Conservation (phyloP, 2,113 vertebrate genomes). For the Jacana jacana region DNA sequence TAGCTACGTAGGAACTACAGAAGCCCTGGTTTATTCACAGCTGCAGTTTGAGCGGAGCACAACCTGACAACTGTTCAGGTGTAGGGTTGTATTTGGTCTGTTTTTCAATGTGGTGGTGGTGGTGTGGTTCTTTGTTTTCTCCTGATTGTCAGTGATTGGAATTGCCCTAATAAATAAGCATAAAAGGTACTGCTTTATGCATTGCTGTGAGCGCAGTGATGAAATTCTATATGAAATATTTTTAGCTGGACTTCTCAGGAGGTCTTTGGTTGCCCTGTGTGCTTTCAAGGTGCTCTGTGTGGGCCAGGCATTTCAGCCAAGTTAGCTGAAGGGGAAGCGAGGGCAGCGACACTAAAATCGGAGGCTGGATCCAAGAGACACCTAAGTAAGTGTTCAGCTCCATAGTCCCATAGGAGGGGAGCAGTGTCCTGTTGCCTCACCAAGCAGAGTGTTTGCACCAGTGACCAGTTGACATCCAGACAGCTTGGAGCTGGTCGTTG, state of each 20-base stretch:
- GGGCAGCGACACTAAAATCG: not conserved
- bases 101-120: not conserved
- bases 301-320: fast-evolving
- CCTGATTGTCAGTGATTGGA: not conserved
- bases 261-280: not conserved
- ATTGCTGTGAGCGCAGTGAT: not conserved
- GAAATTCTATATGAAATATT: not conserved
- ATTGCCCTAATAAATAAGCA: not conserved
- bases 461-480: not conserved
- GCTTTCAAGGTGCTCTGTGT: not conserved
- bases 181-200: not conserved
- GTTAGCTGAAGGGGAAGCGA: not conserved
- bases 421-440: not conserved
- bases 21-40: not conserved
- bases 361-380: not conserved
- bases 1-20: not conserved
- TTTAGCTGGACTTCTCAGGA: not conserved
- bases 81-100: not conserved
- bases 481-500: not conserved
- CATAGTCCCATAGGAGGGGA: not conserved
- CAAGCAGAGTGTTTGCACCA: fast-evolving
- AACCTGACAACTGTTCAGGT: not conserved
- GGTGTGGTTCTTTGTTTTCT: not conserved
- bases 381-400: not conserved
- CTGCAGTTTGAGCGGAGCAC: not conserved